Base-by-base conservation (phyloP, 2,797 vertebrate species). In the Agapornis canus region DNA sequence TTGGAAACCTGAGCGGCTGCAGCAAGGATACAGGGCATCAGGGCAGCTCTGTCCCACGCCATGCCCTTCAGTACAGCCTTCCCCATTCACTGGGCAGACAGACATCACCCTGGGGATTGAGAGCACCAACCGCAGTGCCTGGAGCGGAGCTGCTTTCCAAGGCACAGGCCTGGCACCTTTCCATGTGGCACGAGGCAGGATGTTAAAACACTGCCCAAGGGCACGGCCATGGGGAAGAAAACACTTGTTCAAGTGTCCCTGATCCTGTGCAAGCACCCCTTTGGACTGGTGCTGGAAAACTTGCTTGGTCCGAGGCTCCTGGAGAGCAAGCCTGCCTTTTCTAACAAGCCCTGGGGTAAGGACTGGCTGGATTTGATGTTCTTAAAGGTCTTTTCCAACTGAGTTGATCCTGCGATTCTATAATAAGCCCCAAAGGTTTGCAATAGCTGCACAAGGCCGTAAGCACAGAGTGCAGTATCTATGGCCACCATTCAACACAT, bases 51-150 rank as follows among this genome's bases (percentile, higher is more conserved):
- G 1, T 17, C 84, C 80, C 65, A 48, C 0, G 1, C 9, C 65
- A 64, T 0, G 0, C 0, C 0, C 69, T 76, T 54, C 4, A 42
- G 14, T 35, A 32, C 29, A 45, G 22, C 7, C 35, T 52, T 35
- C 17, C 17, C 31, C 2, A 0, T 25, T 56, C 47, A 14, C 32
- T 27, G 37, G 87, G 80, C 49, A 64, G 39, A 27, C 23, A 63
- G 63, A n/a, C 11, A 3, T 21, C 11, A 0, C 6, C 39, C 14
- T 3, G 3, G 23, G 39, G 32, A 25, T 31, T 3, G 3, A 85
- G 25, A 59, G 35, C 26, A 22, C 27, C 35, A 1, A 1, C 10
- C 9, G n/a, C 23, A 18, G 37, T 37, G 80, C 47, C 52, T 7
- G 39, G 65, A n/a, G 66, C 79, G 9, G 45, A 86, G 87, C 27